Conservation (phyloP, 2,113 vertebrate genomes). For the Muscicapa adusta region DNA sequence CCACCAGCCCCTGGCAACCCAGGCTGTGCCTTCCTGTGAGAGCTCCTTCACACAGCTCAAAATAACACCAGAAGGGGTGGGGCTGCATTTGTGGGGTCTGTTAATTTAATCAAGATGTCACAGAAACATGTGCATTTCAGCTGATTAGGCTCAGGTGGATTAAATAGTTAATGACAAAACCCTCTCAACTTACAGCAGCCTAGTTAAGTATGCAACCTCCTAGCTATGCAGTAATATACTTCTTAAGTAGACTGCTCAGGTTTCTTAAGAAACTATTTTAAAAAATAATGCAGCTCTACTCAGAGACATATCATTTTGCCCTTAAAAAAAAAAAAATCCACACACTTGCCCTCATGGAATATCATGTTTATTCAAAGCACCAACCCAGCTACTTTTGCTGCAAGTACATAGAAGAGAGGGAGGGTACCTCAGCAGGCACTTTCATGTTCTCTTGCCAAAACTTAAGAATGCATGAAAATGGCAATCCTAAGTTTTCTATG, state of each 20-base stretch:
- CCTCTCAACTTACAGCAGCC: neutral
- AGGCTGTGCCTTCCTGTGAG: accelerated
- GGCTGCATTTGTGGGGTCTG: neutral
- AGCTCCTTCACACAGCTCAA: neutral
- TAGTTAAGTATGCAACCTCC: neutral
- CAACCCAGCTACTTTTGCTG: neutral
- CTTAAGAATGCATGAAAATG: neutral
- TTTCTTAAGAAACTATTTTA: neutral
- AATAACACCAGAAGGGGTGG: neutral
- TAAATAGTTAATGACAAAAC: neutral
- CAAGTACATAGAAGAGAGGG: neutral
- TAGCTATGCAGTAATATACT: neutral
- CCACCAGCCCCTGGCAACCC: neutral
- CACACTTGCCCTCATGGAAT: accelerated
- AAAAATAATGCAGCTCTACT: neutral
- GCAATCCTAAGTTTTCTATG: accelerated
- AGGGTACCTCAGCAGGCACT: neutral
- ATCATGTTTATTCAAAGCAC: neutral
- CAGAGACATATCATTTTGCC: neutral
- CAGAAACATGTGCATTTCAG: neutral
- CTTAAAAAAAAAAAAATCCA: neutral
- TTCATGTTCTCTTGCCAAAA: neutral
- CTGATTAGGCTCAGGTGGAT: neutral
- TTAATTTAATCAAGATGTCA: neutral
- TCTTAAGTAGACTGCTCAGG: neutral